Base-by-base conservation (phyloP, 2,113 vertebrate genomes). In the Halichoerus grypus region DNA sequence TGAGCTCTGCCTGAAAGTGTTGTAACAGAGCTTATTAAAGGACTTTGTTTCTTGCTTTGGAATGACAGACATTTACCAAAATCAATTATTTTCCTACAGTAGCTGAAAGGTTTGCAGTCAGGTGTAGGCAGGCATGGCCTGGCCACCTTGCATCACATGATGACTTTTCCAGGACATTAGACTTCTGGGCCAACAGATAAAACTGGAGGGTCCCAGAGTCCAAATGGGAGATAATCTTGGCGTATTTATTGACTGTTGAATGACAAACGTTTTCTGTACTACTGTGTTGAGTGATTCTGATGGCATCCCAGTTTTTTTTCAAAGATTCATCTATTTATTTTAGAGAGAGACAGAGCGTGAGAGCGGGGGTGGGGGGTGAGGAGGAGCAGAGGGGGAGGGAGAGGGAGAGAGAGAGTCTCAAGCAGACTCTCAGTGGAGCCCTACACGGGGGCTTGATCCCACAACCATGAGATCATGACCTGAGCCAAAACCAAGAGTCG, bases 31-130 rank as follows among this genome's bases (percentile, higher is more conserved):
- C 74, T 63, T 39, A 33, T 42, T 31, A 59, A 76, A 67, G 39
- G 36, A 94, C 83, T 82, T 59, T 67, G 65, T 49, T 49, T 96
- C 67, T 92, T 71, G 42, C 36, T 79, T 84, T 46, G 28, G n/a
- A 63, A 36, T 46, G 42, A 84, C 18, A 61, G 67, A 61, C n/a
- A 55, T 49, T 92, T 88, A 31, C 42, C 42, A 33, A 71, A 95
- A 46, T 36, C n/a, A 53, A 61, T 16, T 88, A 49, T 79, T 77
- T 61, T 71, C 84, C 59, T 71, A 22, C n/a, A 71, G 31, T 59
- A 15, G 57, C 51, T 18, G 55, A 55, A 53, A 2, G 22, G 71
- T 80, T 81, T 74, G 19, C 19, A 67, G 88, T 74, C 46, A 81
- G 31, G 7, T 86, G 5, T 51, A 83, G 88, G 46, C 46, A 53